phyloP scores from a whole-genome alignment of 2,797 vertebrate species.

The Chloroceryle inda region DNA sequence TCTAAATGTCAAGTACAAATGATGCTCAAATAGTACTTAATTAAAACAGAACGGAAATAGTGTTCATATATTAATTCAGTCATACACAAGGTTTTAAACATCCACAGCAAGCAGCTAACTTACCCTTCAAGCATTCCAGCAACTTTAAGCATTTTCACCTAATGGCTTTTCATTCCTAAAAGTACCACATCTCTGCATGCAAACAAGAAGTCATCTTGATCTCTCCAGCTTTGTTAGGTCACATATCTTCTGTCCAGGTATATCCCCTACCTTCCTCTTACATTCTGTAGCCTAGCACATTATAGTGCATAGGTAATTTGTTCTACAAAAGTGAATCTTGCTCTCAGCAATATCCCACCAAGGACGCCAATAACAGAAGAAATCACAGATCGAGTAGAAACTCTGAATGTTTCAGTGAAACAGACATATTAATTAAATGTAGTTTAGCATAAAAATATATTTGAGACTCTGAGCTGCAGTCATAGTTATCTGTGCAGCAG shows the following conservation, averaged over 20 bases:
- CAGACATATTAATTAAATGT: not conserved
- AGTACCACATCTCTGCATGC: not conserved
- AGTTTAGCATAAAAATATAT: not conserved
- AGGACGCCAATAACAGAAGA: not conserved
- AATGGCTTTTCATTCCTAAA: not conserved
- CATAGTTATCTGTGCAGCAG: not conserved
- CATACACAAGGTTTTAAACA: not conserved
- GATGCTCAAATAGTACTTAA: not conserved
- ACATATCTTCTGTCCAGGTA: not conserved
- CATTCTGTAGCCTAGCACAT: not conserved
- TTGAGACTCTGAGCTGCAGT: not conserved
- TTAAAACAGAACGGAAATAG: constrained; percentile 18
- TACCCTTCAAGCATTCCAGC: not conserved
- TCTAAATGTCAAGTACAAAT: constrained; percentile 41
- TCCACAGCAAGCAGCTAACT: not conserved
- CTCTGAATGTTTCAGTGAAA: not conserved
- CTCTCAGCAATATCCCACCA: not conserved
- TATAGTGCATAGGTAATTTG: not conserved
- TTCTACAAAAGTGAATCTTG: not conserved
- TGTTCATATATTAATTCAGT: not conserved
- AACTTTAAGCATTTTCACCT: not conserved
- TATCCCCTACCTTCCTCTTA: not conserved
- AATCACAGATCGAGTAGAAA: not conserved
- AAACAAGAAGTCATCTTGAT: not conserved
- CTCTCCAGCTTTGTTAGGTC: not conserved